A percentile compares a stretch with the other conserved stretches of the same genome.
phyloP scores from a whole-genome alignment of 2,888 invertebrate species.

The Rotaria sp. region DNA sequence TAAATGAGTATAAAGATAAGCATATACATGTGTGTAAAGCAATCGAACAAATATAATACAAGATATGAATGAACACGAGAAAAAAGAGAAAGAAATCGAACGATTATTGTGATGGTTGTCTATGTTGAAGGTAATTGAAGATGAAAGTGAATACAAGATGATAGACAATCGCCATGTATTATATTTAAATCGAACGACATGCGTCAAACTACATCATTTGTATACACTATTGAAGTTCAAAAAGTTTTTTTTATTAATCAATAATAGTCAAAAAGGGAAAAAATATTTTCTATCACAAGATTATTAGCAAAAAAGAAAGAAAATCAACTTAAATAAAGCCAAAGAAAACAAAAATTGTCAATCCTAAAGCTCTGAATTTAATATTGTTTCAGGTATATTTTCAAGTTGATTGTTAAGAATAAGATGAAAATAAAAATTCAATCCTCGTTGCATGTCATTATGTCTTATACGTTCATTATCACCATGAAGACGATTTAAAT shows the following conservation, averaged over 20 bases:
- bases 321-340: not conserved
- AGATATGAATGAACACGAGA: too few species aligned
- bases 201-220: not conserved
- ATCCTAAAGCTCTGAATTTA: not conserved
- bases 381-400: not conserved
- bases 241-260: not conserved
- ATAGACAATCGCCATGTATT: not conserved
- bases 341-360: not conserved
- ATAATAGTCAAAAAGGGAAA: not conserved
- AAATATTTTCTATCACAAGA: not conserved
- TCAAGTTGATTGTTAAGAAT: not conserved
- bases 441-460: not conserved
- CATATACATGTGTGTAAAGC: not conserved
- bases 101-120: not conserved
- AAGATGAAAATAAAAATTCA: slow-evolving; percentile 10
- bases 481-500: slow-evolving; percentile 33
- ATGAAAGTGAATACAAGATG: not conserved
- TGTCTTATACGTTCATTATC: not conserved
- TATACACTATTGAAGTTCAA: not conserved
- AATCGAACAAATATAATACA: not conserved
- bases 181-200: not conserved
- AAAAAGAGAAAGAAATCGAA: not conserved
- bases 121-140: not conserved
- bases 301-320: not conserved
- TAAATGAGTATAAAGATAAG: not conserved